These are phyloP conservation scores for Callosobruchus maculatus DNA, from an alignment of 2,888 invertebrate genomes.

Conservation along the genomic window DNA sequence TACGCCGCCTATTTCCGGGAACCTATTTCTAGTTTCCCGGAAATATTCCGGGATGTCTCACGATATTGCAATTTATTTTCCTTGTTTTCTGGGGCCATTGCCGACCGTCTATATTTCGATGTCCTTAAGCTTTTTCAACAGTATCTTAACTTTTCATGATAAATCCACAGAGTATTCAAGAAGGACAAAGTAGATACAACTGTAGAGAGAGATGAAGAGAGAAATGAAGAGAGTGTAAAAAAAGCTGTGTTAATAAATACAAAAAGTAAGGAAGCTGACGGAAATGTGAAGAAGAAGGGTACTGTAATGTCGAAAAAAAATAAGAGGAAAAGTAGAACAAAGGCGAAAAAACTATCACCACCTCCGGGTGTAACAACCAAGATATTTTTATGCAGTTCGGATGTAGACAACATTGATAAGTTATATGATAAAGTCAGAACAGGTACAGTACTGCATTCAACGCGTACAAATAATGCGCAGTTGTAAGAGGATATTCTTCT, in stretches of 20 bases:
- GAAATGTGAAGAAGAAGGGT: background rate
- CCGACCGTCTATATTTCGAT: no score
- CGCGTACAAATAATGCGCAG: no score
- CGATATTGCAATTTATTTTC: no score
- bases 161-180: background rate
- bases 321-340: background rate
- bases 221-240: background rate
- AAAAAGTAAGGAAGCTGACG: background rate
- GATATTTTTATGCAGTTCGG: background rate
- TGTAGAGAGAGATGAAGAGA: background rate
- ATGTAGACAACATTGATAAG: background rate
- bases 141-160: background rate
- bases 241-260: no score
- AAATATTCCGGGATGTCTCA: no score
- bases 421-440: background rate
- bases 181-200: background rate
- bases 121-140: no score
- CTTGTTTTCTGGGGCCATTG: no score
- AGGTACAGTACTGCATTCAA: background rate
- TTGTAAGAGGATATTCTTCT: no score
- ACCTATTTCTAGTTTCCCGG: no score
- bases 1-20: no score
- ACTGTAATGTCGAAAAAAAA: background rate
- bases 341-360: background rate
- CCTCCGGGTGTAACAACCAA: background rate